These are phyloP conservation scores for Melopsittacus undulatus DNA, from an alignment of 2,797 vertebrate species.

Conservation along the genomic window DNA sequence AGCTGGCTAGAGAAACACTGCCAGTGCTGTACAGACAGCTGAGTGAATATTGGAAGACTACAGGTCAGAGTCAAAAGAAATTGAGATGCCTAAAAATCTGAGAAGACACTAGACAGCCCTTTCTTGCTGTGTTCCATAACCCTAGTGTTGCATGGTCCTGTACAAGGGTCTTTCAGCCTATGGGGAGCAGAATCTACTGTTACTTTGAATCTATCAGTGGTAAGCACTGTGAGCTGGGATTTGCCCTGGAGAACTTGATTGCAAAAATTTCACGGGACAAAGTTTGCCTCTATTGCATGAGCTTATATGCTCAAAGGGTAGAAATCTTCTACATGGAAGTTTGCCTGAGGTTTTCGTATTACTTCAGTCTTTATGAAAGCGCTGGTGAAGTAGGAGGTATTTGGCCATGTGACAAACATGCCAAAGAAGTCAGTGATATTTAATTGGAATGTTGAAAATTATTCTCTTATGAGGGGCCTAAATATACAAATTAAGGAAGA, in stretches of 20 bases:
- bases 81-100: not conserved
- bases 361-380: not conserved
- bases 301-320: not conserved
- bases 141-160: not conserved
- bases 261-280: not conserved
- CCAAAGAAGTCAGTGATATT: not conserved
- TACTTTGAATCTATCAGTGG: not conserved
- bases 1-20: not conserved
- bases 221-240: not conserved
- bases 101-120: not conserved
- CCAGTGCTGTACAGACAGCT: not conserved
- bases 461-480: not conserved
- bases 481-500: not conserved
- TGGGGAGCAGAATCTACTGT: not conserved
- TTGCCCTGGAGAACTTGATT: not conserved
- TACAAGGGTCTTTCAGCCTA: fast-evolving
- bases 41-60: not conserved
- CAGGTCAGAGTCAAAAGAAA: not conserved
- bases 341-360: not conserved
- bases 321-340: fast-evolving
- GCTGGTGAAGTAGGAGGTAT: not conserved
- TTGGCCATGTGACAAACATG: not conserved
- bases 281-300: not conserved
- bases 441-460: not conserved
- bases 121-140: not conserved